Evolutionary conservation across 2,888 invertebrate species (phyloP), one percentile per base, ranked within the genome.

Genomic region (Malacosoma neustria): DNA sequence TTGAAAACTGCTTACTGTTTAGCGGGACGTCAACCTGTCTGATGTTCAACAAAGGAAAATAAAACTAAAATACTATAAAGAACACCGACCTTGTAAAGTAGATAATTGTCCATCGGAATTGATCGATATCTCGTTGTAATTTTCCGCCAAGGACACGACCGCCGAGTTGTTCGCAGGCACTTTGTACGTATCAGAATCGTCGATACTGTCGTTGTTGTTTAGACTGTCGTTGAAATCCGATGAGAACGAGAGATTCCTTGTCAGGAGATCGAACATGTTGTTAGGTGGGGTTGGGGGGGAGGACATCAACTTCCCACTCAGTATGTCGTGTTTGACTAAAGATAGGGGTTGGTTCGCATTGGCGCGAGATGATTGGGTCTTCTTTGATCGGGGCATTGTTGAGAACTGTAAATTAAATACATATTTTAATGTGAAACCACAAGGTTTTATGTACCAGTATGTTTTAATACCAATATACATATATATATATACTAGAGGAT

Each of bases 351-450:
- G 75, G 57, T 82, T 76, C 55, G 72, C 61, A 14, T 72, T 61
- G 0, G 72, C 72, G 33, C 84, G 77, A 49, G 76, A 73, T n/a
- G 85, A 72, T 13, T 79, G 75, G n/a, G 73, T 49, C 48, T 87
- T 87, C 59, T 88, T 88, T 39, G 84, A 87, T 34, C 89, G 80
- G 15, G 89, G 89, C 87, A 90, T 89, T 37, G 89, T 89, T 40
- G 89, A 89, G 62, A 89, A 89, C 89, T 90, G 72, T 6, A 67
- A 84, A 56, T 34, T 2, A 32, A 35, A 33, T 4, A 13, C 4
- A 29, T 12, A 11, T 13, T 31, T n/a, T 22, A 11, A 30, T 9
- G 3, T 14, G 2, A 35, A 13, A 33, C 3, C 3, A 29, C 7
- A 29, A 29, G 9, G 29, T 7, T 29, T 29, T 6, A 29, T 6